Evolutionary conservation across 2,113 vertebrate genomes (phyloP).

Genomic region (Origma solitaria): DNA sequence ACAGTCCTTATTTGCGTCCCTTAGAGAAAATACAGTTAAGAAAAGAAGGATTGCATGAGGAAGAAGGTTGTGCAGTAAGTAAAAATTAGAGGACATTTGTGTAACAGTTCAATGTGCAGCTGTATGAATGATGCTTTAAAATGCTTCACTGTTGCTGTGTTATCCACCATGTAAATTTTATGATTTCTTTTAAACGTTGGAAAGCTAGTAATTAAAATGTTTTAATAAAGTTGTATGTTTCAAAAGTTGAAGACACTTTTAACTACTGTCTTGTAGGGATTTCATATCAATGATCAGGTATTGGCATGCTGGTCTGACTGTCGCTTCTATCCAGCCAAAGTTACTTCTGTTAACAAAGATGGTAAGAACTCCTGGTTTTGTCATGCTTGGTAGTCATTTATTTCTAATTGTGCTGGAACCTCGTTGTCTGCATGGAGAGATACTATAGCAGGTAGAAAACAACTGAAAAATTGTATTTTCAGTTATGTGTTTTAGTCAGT

Average conservation of each 20-base stretch:
- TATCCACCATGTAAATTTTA: neutral
- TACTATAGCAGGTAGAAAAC: neutral
- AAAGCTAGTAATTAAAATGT: neutral
- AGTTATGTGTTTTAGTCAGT: neutral
- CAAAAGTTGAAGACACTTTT: neutral
- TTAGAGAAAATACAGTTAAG: constrained; percentile 92
- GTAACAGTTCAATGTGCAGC: neutral
- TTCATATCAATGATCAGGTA: constrained; percentile 87
- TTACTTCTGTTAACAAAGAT: constrained; percentile 90
- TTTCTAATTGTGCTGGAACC: neutral
- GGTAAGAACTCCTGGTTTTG: constrained; percentile 74
- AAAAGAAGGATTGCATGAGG: constrained; percentile 85
- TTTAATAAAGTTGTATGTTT: neutral
- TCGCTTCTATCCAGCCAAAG: constrained; percentile 95
- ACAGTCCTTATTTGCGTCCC: constrained; percentile 87
- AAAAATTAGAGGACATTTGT: neutral
- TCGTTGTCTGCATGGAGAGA: neutral
- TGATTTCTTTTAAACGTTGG: neutral
- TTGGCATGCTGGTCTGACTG: constrained; percentile 98
- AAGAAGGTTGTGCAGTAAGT: constrained; percentile 83
- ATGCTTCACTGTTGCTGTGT: neutral
- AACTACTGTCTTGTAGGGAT: constrained; percentile 74
- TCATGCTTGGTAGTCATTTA: neutral
- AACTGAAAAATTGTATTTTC: neutral
- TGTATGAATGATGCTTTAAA: neutral